Base-by-base conservation (phyloP, 2,888 invertebrate genomes). In the Germaria angustata region DNA sequence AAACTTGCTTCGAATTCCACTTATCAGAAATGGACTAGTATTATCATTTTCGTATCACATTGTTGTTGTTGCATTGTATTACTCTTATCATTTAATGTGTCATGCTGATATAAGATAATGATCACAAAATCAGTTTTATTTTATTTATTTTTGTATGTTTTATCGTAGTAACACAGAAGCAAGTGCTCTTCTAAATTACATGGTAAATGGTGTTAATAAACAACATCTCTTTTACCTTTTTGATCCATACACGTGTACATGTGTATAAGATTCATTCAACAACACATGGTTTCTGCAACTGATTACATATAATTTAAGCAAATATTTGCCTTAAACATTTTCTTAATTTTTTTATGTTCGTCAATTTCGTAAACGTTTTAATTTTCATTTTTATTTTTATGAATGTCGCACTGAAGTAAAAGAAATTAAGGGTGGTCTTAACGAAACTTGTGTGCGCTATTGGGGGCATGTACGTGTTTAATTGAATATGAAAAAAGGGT, bases 311-410 rank as follows among this genome's bases (percentile, higher is more conserved):
- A 72, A 76, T 66, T 57, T 76, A 15, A 68, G 44, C 8, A 59
- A 66, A 76, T 68, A 76, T 59, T 76, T 76, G 32, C 49, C 32
- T 76, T 59, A 68, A 76, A 66, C 20, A 68, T 68, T 59, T 57
- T 49, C 44, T 13, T 41, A 32, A n/a, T 20, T 41, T 24, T 32
- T 34, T 22, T 41, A 0, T 55, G 32, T 53, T 53, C 49, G 49
- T 39, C 24, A 5, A 20, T 53, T 15, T n/a, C 9, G 11, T 66
- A 24, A 9, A 41, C 20, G 36, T 66, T 39, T 44, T 20, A 32
- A 11, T 34, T 28, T 46, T n/a, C n/a, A n/a, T n/a, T n/a, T n/a
- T n/a, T n/a, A n/a, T 28, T n/a, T 46, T 32, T 22, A 41, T 20
- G 28, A 44, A 61, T 53, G 69, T 63, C 41, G 46, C 22, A 28